These are phyloP conservation scores for Scolopax mira DNA, from an alignment of 2,113 vertebrate genomes.

Conservation along the genomic window DNA sequence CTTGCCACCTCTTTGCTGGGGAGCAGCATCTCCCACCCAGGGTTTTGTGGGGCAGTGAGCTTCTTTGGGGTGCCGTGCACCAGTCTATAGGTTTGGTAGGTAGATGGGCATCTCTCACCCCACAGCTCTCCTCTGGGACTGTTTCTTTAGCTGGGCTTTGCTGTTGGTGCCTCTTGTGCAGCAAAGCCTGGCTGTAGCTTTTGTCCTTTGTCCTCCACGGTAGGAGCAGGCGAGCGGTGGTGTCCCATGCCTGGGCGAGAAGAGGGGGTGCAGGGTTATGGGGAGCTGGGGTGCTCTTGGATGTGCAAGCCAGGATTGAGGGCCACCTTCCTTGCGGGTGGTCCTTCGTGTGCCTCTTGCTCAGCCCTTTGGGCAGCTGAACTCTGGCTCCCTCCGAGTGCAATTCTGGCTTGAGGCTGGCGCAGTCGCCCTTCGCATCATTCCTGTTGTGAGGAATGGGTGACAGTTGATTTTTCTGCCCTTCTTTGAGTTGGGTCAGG, in stretches of 20 bases:
- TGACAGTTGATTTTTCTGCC: not conserved
- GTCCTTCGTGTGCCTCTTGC: not conserved
- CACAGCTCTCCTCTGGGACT: not conserved
- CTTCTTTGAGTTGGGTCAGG: not conserved
- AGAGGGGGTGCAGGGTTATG: not conserved
- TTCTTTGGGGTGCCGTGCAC: not conserved
- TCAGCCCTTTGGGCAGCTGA: not conserved
- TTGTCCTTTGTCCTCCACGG: fast-evolving
- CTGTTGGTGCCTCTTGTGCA: conserved; percentile 53
- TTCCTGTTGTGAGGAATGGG: fast-evolving
- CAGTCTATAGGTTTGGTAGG: not conserved
- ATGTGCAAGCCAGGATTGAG: not conserved
- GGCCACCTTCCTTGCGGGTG: not conserved
- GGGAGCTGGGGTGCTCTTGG: not conserved
- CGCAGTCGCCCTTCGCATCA: fast-evolving
- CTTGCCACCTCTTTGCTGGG: not conserved
- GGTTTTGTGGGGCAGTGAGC: not conserved
- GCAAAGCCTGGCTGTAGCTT: not conserved
- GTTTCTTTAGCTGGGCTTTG: conserved; percentile 15
- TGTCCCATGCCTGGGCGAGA: not conserved
- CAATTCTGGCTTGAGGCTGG: not conserved
- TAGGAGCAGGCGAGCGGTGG: not conserved
- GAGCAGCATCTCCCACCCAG: not conserved
- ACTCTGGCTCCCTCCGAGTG: not conserved
- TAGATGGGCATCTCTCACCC: not conserved